Evolutionary conservation across 2,113 vertebrate species (phyloP).

Genomic region (Plestiodon gilberti): DNA sequence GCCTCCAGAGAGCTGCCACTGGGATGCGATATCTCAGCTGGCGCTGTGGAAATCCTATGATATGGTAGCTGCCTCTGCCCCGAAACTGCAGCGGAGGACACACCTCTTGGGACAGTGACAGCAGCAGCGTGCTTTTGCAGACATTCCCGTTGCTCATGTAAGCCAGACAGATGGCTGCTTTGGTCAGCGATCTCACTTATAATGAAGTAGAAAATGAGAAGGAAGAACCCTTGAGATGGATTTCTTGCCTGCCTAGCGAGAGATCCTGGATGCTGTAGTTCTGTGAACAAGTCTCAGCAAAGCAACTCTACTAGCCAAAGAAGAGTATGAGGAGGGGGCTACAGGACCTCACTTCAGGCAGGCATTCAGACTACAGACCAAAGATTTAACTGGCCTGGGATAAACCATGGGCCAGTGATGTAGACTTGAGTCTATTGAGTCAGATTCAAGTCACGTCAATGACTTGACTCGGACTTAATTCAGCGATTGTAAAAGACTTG

Average conservation of each 20-base stretch:
- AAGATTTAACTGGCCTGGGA: neutral
- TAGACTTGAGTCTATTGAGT: too few species aligned
- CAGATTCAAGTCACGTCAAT: too few species aligned
- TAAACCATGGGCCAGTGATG: neutral
- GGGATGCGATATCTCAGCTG: slow-evolving; percentile 43
- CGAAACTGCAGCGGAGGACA: rapidly evolving
- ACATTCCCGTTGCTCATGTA: neutral
- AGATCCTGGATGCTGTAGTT: neutral
- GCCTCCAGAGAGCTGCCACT: slow-evolving; percentile 32
- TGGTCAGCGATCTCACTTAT: neutral
- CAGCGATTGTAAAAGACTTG: too few species aligned
- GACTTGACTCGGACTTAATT: too few species aligned
- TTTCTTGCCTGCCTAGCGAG: neutral
- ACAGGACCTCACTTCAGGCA: neutral
- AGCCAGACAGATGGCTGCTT: neutral
- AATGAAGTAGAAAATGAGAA: neutral
- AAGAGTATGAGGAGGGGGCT: neutral
- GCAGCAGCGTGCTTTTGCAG: neutral
- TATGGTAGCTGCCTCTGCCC: neutral
- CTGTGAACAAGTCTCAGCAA: neutral
- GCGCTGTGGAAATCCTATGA: slow-evolving; percentile 23
- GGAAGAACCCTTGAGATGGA: neutral
- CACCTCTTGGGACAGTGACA: neutral
- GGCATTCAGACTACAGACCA: too few species aligned
- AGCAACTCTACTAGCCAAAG: neutral